Conservation (phyloP, 2,113 vertebrate species). For the Stigmatopora nigra region DNA sequence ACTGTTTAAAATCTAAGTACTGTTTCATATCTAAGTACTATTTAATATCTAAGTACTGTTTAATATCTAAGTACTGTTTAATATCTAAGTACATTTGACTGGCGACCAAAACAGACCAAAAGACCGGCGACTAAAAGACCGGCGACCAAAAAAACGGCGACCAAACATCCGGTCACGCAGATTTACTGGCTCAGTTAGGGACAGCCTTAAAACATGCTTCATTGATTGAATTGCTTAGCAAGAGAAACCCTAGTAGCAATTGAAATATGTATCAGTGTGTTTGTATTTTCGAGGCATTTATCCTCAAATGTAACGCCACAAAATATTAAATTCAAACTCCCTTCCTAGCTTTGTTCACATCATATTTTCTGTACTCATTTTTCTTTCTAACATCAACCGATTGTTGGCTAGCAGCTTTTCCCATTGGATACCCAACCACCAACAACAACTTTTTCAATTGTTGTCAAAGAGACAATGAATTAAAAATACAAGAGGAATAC, state of each 20-base stretch:
- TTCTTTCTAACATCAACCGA: not conserved
- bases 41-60: no score
- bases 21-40: no score
- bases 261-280: not conserved
- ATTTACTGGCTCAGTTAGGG: not conserved
- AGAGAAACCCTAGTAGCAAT: not conserved
- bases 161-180: no score
- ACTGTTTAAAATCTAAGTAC: no score
- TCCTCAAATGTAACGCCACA: not conserved
- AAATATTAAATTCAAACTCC: no score
- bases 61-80: no score
- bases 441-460: not conserved
- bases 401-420: not conserved
- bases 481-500: not conserved
- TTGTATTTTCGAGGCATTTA: not conserved
- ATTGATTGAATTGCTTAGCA: not conserved
- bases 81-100: no score
- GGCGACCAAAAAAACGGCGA: no score
- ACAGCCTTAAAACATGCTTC: not conserved
- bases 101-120: no score
- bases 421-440: not conserved
- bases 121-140: no score
- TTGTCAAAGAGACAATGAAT: not conserved
- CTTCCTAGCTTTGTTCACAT: not conserved
- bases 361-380: not conserved